Conservation (phyloP, 2,888 invertebrate species). For the Caradrina clavipalpis region DNA sequence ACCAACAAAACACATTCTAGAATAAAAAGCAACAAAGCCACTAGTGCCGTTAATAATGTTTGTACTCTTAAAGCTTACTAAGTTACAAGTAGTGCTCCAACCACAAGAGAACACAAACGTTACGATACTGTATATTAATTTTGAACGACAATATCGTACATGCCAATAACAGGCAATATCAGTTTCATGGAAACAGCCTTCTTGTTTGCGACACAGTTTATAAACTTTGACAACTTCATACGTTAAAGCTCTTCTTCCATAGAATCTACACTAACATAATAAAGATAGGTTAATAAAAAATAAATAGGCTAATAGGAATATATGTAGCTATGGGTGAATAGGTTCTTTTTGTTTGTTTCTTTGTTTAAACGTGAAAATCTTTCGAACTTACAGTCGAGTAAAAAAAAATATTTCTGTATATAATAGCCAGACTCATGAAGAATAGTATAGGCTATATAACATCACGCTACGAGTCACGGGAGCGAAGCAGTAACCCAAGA, state of each 20-base stretch:
- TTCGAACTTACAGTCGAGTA: too few species aligned
- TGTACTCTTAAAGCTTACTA: conserved; percentile 5
- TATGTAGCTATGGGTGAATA: too few species aligned
- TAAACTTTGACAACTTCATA: conserved; percentile 34
- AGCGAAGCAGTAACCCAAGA: too few species aligned
- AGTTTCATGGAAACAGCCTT: conserved; percentile 27
- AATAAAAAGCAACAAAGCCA: not conserved
- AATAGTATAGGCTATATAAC: too few species aligned
- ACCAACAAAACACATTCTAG: not conserved
- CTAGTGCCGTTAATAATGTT: not conserved
- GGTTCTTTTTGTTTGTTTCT: too few species aligned
- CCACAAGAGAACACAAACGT: conserved; percentile 12
- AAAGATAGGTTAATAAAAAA: too few species aligned
- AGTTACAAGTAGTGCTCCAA: conserved; percentile 2
- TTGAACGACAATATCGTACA: conserved; percentile 32
- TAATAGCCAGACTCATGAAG: too few species aligned
- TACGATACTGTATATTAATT: conserved; percentile 35
- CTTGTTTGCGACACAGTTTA: conserved; percentile 34
- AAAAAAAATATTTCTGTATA: too few species aligned
- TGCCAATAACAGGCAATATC: conserved; percentile 25
- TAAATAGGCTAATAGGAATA: too few species aligned
- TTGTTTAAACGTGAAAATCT: too few species aligned
- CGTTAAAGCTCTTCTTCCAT: not conserved
- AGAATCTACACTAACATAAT: too few species aligned
- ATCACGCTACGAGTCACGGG: too few species aligned